Evolutionary conservation across 2,797 vertebrate species (phyloP).

Genomic region (Trichosurus vulpecula): DNA sequence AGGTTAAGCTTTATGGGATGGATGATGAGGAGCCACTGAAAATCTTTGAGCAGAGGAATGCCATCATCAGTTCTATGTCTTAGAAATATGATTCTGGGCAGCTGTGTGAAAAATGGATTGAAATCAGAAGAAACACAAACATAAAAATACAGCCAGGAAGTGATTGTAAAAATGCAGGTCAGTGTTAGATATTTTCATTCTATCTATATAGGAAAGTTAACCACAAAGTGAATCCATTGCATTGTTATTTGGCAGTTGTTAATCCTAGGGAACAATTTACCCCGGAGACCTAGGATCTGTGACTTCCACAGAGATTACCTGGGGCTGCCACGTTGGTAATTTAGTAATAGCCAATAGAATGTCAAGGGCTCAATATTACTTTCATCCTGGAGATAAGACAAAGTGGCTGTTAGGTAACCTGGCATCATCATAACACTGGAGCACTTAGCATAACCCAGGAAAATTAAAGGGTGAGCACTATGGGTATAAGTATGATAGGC

Average conservation of each 20-base stretch:
- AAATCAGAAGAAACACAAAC: neutral
- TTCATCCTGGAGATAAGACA: neutral
- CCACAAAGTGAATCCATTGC: neutral
- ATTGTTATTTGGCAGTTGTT: slow-evolving; percentile 3
- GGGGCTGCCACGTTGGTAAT: neutral
- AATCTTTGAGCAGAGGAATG: neutral
- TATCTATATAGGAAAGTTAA: neutral
- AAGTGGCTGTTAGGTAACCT: neutral
- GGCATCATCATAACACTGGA: slow-evolving; percentile 12
- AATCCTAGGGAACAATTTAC: neutral
- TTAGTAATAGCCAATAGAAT: neutral
- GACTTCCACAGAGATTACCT: neutral
- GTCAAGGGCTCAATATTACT: neutral
- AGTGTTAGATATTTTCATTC: neutral
- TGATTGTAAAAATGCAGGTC: neutral
- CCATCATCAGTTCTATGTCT: neutral
- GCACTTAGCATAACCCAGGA: slow-evolving; percentile 13
- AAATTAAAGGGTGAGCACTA: neutral
- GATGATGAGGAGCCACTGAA: neutral
- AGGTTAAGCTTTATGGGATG: neutral
- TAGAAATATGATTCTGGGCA: neutral
- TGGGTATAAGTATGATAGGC: neutral
- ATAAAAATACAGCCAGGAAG: neutral
- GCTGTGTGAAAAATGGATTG: neutral
- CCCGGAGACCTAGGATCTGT: neutral